These are phyloP conservation scores for Mesocentrotus franciscanus DNA, from an alignment of 53 echinoderm and acorn worm genomes.

Conservation along the genomic window DNA sequence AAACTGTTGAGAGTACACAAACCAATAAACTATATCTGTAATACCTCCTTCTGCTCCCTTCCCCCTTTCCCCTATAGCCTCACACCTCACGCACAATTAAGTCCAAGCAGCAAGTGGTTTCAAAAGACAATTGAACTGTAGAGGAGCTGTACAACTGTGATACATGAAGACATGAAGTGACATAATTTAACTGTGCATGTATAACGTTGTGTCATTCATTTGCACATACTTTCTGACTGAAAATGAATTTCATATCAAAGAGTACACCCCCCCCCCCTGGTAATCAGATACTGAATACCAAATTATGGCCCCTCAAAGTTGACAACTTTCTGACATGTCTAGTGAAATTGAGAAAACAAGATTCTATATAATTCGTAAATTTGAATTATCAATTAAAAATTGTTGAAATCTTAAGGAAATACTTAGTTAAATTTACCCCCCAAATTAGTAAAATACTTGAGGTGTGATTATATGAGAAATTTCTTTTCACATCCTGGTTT, in stretches of 20 bases:
- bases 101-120: not conserved
- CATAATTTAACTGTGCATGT: not conserved
- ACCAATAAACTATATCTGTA: not conserved
- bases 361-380: no score
- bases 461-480: no score
- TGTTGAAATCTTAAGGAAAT: no score
- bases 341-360: no score
- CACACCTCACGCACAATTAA: not conserved
- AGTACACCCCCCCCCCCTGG: no score
- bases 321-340: no score
- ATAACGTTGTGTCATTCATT: not conserved
- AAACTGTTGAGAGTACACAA: not conserved
- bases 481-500: no score
- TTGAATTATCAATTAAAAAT: no score
- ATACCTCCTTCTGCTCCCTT: not conserved
- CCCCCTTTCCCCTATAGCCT: not conserved
- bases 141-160: slow-evolving; percentile 16
- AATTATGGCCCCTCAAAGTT: no score
- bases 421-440: no score
- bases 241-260: not conserved
- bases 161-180: not conserved
- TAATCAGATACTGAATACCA: no score
- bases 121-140: not conserved
- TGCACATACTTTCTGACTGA: not conserved
- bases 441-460: no score